phyloP scores from a whole-genome alignment of 1,140 invertebrate species.

The Pygmarrhopalites habei region DNA sequence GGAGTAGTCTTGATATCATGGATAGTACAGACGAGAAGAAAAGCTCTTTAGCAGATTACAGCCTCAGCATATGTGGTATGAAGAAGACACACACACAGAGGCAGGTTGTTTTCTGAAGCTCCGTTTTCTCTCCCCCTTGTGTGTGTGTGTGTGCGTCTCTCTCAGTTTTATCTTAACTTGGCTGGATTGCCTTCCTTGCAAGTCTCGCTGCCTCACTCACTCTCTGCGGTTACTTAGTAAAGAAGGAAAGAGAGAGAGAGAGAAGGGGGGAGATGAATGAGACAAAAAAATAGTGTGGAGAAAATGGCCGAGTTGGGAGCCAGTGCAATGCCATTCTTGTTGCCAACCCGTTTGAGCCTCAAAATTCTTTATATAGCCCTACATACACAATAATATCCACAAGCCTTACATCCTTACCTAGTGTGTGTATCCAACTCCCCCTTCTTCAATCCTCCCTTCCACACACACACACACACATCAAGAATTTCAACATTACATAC shows the following conservation, averaged over 20 bases:
- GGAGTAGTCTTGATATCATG: constrained; percentile 11
- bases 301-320: neutral
- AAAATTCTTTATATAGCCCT: constrained; percentile 6
- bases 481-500: no score
- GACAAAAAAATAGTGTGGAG: neutral
- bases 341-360: constrained; percentile 1
- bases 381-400: no score
- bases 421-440: no score
- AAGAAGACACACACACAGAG: no score
- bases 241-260: neutral
- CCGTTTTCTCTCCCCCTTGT: neutral
- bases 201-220: neutral
- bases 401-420: no score
- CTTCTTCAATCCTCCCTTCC: no score
- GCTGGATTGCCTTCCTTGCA: neutral
- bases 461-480: no score
- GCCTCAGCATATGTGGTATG: neutral
- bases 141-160: no score
- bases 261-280: constrained; percentile 4
- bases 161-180: constrained; percentile 5
- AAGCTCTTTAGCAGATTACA: constrained; percentile 12
- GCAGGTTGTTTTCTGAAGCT: constrained; percentile 1
- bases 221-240: neutral
- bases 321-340: constrained; percentile 10
- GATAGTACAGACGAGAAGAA: no score